Percentiles rank a stretch among this genome's conserved stretches.
These are phyloP conservation scores for Tetragonisca angustula DNA, from an alignment of 2,888 invertebrate genomes.

Conservation along the genomic window DNA sequence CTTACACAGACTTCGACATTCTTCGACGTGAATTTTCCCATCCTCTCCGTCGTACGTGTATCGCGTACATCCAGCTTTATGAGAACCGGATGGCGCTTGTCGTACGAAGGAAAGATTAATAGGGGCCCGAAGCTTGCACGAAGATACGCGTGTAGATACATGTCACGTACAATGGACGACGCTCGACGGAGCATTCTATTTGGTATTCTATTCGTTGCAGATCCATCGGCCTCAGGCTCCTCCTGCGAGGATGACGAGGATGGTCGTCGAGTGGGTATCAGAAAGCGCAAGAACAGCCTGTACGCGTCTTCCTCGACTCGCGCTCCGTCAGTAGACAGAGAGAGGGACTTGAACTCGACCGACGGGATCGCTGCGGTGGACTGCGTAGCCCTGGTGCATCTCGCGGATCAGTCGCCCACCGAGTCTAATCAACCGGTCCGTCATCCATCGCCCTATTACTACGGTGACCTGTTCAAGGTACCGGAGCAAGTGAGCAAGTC, in stretches of 20 bases:
- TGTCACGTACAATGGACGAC: neutral
- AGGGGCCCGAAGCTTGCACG: neutral
- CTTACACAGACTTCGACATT: conserved; percentile 9
- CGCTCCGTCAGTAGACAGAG: conserved; percentile 63
- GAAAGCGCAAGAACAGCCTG: conserved; percentile 71
- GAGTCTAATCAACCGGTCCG: conserved; percentile 86
- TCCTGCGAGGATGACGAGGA: conserved; percentile 80
- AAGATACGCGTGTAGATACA: neutral
- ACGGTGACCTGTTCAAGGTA: conserved; percentile 90
- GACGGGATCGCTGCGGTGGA: conserved; percentile 71
- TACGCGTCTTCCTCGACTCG: conserved; percentile 66
- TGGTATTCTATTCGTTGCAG: conserved; percentile 63
- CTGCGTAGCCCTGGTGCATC: conserved; percentile 79
- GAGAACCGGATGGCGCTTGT: neutral
- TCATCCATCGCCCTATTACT: conserved; percentile 93
- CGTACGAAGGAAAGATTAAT: conserved; percentile 4
- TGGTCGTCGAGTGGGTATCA: conserved; percentile 65
- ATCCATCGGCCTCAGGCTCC: conserved; percentile 80
- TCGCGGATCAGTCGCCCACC: conserved; percentile 84
- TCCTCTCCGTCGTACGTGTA: neutral
- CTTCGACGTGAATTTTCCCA: neutral
- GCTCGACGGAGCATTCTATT: neutral
- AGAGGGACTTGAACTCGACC: conserved; percentile 56
- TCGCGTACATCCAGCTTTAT: neutral
- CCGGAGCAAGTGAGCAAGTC: conserved; percentile 84